phyloP scores from a whole-genome alignment of 2,888 invertebrate species.

The Drosophila monieri region DNA sequence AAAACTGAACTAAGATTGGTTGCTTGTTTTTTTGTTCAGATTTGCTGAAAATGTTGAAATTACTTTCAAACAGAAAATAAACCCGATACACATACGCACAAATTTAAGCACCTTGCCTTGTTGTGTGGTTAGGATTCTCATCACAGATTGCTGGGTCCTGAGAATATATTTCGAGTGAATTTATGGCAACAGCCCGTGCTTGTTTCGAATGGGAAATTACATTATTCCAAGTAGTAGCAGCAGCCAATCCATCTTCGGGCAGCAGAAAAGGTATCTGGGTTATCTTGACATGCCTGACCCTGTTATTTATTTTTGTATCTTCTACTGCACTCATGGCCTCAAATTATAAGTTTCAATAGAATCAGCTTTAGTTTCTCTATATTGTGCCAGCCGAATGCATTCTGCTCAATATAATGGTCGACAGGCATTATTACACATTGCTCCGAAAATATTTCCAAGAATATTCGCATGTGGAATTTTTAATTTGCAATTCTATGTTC shows the following conservation, averaged over 20 bases:
- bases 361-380: background rate
- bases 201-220: constrained; percentile 26
- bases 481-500: constrained; percentile 56
- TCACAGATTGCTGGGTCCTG: constrained; percentile 26
- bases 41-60: constrained; percentile 47
- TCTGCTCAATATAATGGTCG: constrained; percentile 17
- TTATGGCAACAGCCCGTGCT: constrained; percentile 8
- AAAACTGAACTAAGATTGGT: constrained; percentile 57
- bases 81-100: background rate
- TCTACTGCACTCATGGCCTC: constrained; percentile 24
- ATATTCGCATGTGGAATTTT: constrained; percentile 51
- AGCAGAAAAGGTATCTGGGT: constrained; percentile 20
- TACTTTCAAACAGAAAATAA: constrained; percentile 51
- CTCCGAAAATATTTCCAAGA: constrained; percentile 22
- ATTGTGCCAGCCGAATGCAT: constrained; percentile 11
- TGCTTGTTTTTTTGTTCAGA: constrained; percentile 23
- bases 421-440: constrained; percentile 11
- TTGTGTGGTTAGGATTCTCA: constrained; percentile 23
- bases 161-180: constrained; percentile 43
- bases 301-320: constrained; percentile 39
- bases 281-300: constrained; percentile 32
- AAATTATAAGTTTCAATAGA: constrained; percentile 36
- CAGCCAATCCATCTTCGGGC: constrained; percentile 8
- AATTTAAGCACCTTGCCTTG: background rate
- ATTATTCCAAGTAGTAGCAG: constrained; percentile 31